Evolutionary conservation across 23 tunicate genomes (phyloP), one percentile per base, ranked within the genome.

Genomic region (Aplidium turbinatum): DNA sequence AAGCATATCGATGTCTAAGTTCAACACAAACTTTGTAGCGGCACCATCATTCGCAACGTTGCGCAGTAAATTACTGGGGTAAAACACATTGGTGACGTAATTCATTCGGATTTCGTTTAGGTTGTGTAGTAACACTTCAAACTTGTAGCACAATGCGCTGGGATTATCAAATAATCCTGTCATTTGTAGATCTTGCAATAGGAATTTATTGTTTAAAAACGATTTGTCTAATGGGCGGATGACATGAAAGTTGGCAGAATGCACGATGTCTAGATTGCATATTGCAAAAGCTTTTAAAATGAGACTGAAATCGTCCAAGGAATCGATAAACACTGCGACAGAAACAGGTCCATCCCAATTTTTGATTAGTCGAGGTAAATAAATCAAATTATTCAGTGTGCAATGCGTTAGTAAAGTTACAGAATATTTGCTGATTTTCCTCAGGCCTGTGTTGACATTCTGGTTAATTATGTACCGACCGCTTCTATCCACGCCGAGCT

Each of bases 301-400:
- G 56, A 31, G 30, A 28, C 23, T n/a, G 68, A 36, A 73, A 56
- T 47, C 68, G 61, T 47, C 72, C 5, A 58, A 13, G 61, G 26
- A 47, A 64, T 84, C 82, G 61, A 70, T 61, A 68, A 66, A 84
- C 26, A 84, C 70, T 24, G 90, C 62, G 6, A 76, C n/a, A 5
- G 82, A 84, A 18, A 84, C 47, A 2, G 90, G 82, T 18, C 90
- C 81, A 33, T 67, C 63, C 82, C 82, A 84, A 16, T 36, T 50
- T 38, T 26, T 7, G 1, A 57, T 20, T 35, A 75, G 58, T 1
- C 23, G 63, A 18, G 80, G 36, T 18, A 75, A 57, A 38, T 54
- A 19, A 40, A 20, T 2, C 4, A 75, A 29, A 31, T 73, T 5
- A n/a, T 38, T 28, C 27, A 73, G 4, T 1, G 63, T 19, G 22